Conservation (phyloP, 2,888 invertebrate species). For the Autographa pulchrina region DNA sequence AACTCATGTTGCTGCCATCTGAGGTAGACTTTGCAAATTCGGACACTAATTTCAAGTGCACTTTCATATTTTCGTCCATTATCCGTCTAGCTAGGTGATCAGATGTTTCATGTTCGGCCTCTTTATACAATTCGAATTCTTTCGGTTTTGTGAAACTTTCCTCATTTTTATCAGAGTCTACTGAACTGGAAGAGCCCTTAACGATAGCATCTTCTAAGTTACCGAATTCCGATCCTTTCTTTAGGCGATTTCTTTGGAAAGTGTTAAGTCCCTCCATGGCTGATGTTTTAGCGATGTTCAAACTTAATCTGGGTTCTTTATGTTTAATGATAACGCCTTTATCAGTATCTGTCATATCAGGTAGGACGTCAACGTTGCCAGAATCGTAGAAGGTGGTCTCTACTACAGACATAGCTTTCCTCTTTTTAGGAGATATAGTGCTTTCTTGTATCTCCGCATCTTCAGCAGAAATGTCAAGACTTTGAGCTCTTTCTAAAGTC, state of each 20-base stretch:
- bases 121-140: constrained; percentile 73
- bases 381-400: constrained; percentile 85
- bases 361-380: constrained; percentile 76
- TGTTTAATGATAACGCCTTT: constrained; percentile 80
- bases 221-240: constrained; percentile 94
- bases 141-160: constrained; percentile 71
- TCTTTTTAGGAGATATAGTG: constrained; percentile 89
- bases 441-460: constrained; percentile 84
- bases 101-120: constrained; percentile 80
- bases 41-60: constrained; percentile 84
- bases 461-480: constrained; percentile 92
- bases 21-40: constrained; percentile 87
- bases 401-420: constrained; percentile 90
- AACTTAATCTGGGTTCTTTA: constrained; percentile 89
- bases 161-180: constrained; percentile 81
- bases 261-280: constrained; percentile 91
- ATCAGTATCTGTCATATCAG: constrained; percentile 83
- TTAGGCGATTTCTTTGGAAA: constrained; percentile 91
- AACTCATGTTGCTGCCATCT: constrained; percentile 83
- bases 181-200: constrained; percentile 85
- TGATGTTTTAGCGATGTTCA: constrained; percentile 85
- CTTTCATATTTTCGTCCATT: constrained; percentile 87
- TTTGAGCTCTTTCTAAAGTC: constrained; percentile 94
- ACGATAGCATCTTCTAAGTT: constrained; percentile 94
- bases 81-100: constrained; percentile 84